Evolutionary conservation across 2,888 invertebrate species (phyloP).

Genomic region (Acronicta leporina): DNA sequence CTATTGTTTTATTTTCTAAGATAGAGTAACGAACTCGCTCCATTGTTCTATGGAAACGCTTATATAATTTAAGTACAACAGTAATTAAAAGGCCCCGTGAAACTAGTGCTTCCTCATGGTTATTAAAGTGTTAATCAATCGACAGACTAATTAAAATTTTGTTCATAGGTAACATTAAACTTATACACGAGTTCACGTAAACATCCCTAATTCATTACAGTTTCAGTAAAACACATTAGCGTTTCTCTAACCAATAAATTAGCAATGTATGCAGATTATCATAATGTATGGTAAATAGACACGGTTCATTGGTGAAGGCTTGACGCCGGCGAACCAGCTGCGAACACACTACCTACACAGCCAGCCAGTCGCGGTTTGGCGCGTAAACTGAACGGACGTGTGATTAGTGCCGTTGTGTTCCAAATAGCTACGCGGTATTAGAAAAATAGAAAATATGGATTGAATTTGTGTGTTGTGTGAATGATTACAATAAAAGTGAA

Average conservation of each 20-base stretch:
- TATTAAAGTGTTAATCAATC: constrained; percentile 62
- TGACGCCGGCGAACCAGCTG: constrained; percentile 37
- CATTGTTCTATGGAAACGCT: constrained; percentile 62
- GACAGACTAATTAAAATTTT: constrained; percentile 55
- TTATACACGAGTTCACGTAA: constrained; percentile 1
- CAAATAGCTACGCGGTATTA: constrained; percentile 41
- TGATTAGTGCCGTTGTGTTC: constrained; percentile 28
- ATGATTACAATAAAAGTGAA: constrained; percentile 61
- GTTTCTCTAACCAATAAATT: constrained; percentile 28
- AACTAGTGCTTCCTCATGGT: constrained; percentile 63
- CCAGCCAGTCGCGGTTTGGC: constrained; percentile 76
- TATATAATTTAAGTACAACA: constrained; percentile 60
- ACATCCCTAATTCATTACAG: constrained; percentile 27
- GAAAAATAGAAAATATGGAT: constrained; percentile 53
- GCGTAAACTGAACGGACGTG: constrained; percentile 68
- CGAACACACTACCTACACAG: constrained; percentile 29
- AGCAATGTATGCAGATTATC: constrained; percentile 37
- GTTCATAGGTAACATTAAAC: constrained; percentile 28
- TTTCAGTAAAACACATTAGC: constrained; percentile 24
- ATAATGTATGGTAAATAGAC: constrained; percentile 31
- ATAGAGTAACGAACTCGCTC: constrained; percentile 47
- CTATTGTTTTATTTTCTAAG: constrained; percentile 60
- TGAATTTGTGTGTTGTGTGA: constrained; percentile 62
- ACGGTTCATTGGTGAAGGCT: constrained; percentile 47
- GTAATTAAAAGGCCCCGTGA: constrained; percentile 53